Evolutionary conservation across 2,797 vertebrate genomes (phyloP), one percentile per base, ranked within the genome.

Genomic region (Sebastes glaucus): DNA sequence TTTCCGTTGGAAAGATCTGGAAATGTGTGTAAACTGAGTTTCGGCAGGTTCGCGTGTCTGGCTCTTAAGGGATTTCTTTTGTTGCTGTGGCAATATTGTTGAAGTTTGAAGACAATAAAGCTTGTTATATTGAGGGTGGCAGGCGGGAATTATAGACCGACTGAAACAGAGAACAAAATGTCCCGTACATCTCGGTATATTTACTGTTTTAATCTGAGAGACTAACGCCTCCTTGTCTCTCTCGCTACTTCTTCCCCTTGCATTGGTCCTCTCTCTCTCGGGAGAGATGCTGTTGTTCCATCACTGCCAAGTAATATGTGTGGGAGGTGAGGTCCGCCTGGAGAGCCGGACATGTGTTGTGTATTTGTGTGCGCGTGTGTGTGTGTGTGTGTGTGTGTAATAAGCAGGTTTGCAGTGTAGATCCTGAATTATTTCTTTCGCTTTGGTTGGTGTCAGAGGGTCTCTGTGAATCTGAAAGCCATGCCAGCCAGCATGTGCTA

Each of bases 201-300:
- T 91, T 93, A 88, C 88, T 88, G 86, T 85, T 91, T 93, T 91
- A 91, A 92, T 93, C 89, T 84, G 77, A 89, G 87, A 90, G 88
- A 88, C 84, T 63, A 76, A 92, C 82, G 80, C 82, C 88, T 91
- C 86, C 83, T 70, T 81, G 89, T 89, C 84, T 88, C 74, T 82
- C 80, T 77, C 5, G 46, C 70, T 82, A 16, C 79, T 78, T 80
- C 70, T 82, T 80, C 55, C 32, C 28, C 42, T 87, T 78, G 71
- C 59, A 67, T 72, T 38, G 80, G 71, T 80, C 63, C 42, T 66
- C 81, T 84, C 88, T 90, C 90, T 60, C 38, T 38, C 13, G 80
- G 80, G 91, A 82, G 68, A 66, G 74, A 82, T 74, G 83, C 69
- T 88, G 87, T 85, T 87, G 88, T 92, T 91, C 83, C 65, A 88